These are phyloP conservation scores for Menura novaehollandiae DNA, from an alignment of 2,113 vertebrate species.

Conservation along the genomic window DNA sequence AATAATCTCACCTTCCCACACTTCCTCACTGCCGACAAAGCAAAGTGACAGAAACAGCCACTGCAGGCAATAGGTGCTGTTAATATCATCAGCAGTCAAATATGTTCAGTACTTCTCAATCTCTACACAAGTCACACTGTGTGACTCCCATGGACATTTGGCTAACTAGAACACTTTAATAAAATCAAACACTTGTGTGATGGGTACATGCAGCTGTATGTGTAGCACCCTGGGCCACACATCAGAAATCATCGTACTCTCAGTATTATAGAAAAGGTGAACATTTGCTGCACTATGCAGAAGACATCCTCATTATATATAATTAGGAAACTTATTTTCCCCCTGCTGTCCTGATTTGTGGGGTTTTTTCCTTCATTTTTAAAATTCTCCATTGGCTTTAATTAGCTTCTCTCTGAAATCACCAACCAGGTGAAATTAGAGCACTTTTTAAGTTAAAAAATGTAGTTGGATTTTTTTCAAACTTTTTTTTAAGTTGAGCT, in stretches of 20 bases:
- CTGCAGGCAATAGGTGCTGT: background rate
- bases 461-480: background rate
- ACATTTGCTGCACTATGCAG: background rate
- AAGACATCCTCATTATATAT: background rate
- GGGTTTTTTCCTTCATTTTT: background rate
- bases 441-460: constrained; percentile 19
- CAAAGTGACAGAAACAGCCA: background rate
- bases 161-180: background rate
- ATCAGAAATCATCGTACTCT: background rate
- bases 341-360: constrained; percentile 1
- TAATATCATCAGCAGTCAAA: background rate
- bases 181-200: background rate
- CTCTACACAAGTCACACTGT: background rate
- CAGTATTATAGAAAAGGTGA: background rate
- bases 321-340: constrained; percentile 42
- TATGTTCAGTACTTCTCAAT: background rate
- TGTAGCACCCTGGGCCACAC: background rate
- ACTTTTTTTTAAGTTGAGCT: background rate
- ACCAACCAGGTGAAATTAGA: constrained; percentile 49
- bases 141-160: background rate
- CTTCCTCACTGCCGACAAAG: background rate
- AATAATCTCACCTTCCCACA: background rate
- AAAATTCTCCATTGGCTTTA: constrained; percentile 20
- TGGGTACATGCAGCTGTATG: background rate
- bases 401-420: constrained; percentile 32